Base-by-base conservation (phyloP, 2,797 vertebrate genomes). In the Cetoscarus ocellatus region DNA sequence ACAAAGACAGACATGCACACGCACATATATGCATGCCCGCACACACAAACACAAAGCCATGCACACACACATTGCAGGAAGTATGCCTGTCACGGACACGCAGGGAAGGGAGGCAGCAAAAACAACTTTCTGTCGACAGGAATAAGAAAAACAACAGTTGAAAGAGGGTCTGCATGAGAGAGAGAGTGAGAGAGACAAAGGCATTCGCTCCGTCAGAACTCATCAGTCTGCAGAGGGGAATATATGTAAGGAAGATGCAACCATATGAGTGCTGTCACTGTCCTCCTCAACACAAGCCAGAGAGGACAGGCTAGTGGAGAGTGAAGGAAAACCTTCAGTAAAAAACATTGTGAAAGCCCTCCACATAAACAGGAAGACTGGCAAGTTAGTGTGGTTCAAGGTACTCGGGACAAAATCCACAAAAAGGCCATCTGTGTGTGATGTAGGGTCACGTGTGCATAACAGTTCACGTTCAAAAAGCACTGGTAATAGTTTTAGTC, bases 81-180 rank as follows among this genome's bases (percentile, higher is more conserved):
- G 86, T 88, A 91, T 80, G 91, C 87, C 90, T 92, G 90, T 91
- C 88, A 87, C 82, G 83, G 88, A 92, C 91, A 88, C 11, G 60
- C 84, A 82, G 88, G 78, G 85, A 91, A 90, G 75, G 79, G 84
- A 93, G 88, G 85, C 89, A 88, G 90, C 82, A 71, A 92, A 93
- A 93, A 93, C 91, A 91, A 89, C 88, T 90, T 92, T 91, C 88
- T 92, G 90, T 93, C 88, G 83, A 89, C 90, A 91, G 90, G 86
- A 91, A 89, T 91, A 91, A 92, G 88, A 90, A 92, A 93, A 92
- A 92, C 88, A 91, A 85, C 80, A 87, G 82, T 91, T 88, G 89
- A 93, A 90, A 92, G 86, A 50, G 57, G 79, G 85, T 80, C 81
- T 88, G 90, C 87, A 77, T 88, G 87, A 90, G 80, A 74, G 75